Evolutionary conservation across 2,797 vertebrate species (phyloP).

Genomic region (Dicrostonyx torquatus): DNA sequence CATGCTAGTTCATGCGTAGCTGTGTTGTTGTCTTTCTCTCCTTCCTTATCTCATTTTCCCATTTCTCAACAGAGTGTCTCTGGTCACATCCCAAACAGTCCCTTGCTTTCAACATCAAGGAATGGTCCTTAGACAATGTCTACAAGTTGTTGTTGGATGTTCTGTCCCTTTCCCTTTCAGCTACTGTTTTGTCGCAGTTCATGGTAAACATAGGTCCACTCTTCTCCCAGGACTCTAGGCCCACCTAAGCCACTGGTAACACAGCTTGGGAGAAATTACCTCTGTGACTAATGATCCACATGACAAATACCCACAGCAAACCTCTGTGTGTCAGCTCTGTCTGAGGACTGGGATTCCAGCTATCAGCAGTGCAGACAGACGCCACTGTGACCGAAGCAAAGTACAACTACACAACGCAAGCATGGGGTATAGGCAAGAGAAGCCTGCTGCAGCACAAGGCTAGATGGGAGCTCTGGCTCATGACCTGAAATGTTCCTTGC

Average conservation of each 20-base stretch:
- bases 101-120: background rate
- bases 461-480: background rate
- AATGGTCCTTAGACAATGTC: background rate
- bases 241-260: background rate
- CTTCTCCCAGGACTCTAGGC: background rate
- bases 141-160: background rate
- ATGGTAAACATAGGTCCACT: background rate
- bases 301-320: background rate
- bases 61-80: background rate
- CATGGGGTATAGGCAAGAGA: background rate
- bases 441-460: background rate
- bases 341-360: background rate
- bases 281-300: background rate
- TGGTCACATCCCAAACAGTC: background rate
- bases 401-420: background rate
- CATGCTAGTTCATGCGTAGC: fast-evolving
- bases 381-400: background rate
- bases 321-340: background rate
- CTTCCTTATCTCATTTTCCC: background rate
- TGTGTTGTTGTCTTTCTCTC: background rate
- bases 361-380: background rate
- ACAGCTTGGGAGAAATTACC: background rate
- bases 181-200: background rate
- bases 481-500: fast-evolving
- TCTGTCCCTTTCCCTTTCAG: background rate